Evolutionary conservation across 2,113 vertebrate genomes (phyloP).

Genomic region (Ia io): DNA sequence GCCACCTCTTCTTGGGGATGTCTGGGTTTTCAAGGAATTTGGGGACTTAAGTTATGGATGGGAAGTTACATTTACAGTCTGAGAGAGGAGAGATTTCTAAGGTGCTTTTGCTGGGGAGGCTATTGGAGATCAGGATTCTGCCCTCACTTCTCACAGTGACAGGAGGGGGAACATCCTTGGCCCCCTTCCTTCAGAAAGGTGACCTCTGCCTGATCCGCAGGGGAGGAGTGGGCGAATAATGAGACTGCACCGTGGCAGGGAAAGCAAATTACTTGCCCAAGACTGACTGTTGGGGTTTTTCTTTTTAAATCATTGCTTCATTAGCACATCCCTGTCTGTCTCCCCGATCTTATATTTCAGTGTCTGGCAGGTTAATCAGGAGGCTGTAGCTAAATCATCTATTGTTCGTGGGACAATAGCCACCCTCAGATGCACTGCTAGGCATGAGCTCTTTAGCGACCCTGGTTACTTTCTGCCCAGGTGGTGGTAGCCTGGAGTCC

Average conservation of each 20-base stretch:
- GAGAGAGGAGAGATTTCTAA: neutral
- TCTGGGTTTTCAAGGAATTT: neutral
- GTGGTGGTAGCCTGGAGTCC: neutral
- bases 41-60: neutral
- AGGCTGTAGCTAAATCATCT: constrained; percentile 49
- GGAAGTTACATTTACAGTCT: neutral
- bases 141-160: neutral
- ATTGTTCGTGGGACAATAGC: neutral
- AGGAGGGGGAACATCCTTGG: neutral
- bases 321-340: constrained; percentile 28
- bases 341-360: constrained; percentile 47
- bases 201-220: neutral
- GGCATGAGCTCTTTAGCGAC: neutral
- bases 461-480: neutral
- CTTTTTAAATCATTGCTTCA: constrained; percentile 56
- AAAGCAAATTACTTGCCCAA: neutral
- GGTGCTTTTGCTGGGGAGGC: neutral
- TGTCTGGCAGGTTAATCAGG: constrained; percentile 61
- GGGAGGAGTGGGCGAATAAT: neutral
- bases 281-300: neutral
- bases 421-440: neutral
- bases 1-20: neutral
- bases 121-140: neutral
- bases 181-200: neutral
- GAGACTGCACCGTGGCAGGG: neutral